Evolutionary conservation across 2,888 invertebrate genomes (phyloP).

Genomic region (Cheilosia vulpina): DNA sequence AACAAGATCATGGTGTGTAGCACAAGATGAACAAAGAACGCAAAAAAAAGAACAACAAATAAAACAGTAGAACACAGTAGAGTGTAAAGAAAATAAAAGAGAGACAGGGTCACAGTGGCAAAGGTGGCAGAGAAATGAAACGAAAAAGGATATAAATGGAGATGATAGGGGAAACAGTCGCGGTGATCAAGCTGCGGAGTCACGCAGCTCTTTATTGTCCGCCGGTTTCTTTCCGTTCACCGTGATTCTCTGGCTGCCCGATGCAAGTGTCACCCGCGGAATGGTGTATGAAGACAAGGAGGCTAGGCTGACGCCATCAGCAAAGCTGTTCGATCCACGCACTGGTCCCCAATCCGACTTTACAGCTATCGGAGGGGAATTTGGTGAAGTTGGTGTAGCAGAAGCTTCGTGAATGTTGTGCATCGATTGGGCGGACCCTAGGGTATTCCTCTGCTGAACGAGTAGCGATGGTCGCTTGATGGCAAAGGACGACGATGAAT

Average conservation of each 20-base stretch:
- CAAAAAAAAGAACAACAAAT: slow-evolving; percentile 16
- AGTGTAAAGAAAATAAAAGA: slow-evolving; percentile 29
- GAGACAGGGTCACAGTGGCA: slow-evolving; percentile 37
- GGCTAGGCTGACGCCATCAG: slow-evolving; percentile 60
- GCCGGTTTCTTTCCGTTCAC: slow-evolving; percentile 55
- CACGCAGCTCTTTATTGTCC: slow-evolving; percentile 57
- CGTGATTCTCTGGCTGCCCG: slow-evolving; percentile 56
- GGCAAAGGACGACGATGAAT: slow-evolving; percentile 82
- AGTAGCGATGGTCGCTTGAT: slow-evolving; percentile 81
- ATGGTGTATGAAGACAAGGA: slow-evolving; percentile 68
- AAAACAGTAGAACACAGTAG: slow-evolving; percentile 27
- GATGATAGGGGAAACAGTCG: slow-evolving; percentile 25
- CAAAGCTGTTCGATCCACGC: slow-evolving; percentile 84
- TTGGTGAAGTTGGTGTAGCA: slow-evolving; percentile 69
- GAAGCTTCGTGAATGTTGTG: slow-evolving; percentile 80
- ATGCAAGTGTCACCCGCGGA: slow-evolving; percentile 65
- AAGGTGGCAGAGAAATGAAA: slow-evolving; percentile 45
- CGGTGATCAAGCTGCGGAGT: slow-evolving; percentile 77
- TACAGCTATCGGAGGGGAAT: slow-evolving; percentile 13
- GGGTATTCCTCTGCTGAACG: slow-evolving; percentile 76
- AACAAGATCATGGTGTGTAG: slow-evolving; percentile 34
- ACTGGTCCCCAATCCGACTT: slow-evolving; percentile 84
- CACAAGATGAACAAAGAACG: slow-evolving; percentile 39
- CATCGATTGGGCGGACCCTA: slow-evolving; percentile 80
- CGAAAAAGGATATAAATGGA: slow-evolving; percentile 47